Percentiles rank a stretch among this genome's conserved stretches.
Evolutionary conservation across 1,140 invertebrate genomes (phyloP).

Genomic region (Cydia pomonella): DNA sequence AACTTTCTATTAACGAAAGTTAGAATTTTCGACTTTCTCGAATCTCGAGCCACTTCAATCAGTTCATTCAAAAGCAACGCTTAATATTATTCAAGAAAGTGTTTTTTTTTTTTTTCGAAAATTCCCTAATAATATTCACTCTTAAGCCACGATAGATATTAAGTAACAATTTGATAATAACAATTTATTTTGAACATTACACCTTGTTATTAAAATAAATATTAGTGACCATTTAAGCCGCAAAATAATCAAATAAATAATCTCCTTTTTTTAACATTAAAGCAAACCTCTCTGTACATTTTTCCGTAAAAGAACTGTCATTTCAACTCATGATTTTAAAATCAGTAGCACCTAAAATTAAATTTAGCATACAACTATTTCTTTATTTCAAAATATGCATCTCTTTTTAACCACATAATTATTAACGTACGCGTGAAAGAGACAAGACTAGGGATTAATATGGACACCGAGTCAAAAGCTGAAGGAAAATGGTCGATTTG

Average conservation of each 20-base stretch:
- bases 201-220: conserved; percentile 12
- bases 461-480: conserved; percentile 16
- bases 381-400: background rate
- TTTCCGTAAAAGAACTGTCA: conserved; percentile 6
- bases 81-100: background rate
- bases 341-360: conserved; percentile 18
- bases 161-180: conserved; percentile 30
- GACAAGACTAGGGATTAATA: conserved; percentile 15
- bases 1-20: conserved; percentile 8
- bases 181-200: conserved; percentile 28
- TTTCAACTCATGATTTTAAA: conserved; percentile 3
- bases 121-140: conserved; percentile 15
- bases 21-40: background rate
- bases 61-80: background rate
- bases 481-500: background rate
- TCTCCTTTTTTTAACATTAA: conserved; percentile 10
- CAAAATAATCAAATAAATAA: conserved; percentile 18
- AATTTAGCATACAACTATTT: background rate
- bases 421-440: conserved; percentile 11
- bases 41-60: background rate
- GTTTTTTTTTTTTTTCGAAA: background rate
- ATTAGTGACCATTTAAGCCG: background rate
- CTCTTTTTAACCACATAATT: conserved; percentile 6
- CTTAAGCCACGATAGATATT: conserved; percentile 30
- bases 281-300: conserved; percentile 18